Evolutionary conservation across 2,888 invertebrate species (phyloP), one percentile per base, ranked within the genome.

Genomic region (Drosophila lutescens): DNA sequence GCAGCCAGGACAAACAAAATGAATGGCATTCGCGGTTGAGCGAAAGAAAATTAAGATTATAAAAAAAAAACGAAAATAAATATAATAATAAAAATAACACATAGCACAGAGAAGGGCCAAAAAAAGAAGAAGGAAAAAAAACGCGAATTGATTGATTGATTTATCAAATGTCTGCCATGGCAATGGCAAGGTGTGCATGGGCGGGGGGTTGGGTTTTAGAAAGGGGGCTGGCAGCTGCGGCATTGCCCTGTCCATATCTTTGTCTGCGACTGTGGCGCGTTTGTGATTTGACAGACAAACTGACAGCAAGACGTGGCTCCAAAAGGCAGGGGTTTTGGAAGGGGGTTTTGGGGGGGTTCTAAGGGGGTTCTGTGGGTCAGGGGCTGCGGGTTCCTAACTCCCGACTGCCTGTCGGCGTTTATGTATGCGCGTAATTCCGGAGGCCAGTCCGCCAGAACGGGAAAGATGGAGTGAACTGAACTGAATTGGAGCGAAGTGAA

Each of bases 1-100:
- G 9, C 17, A 30, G 75, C 72, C 77, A 76, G 69, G 74, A 77
- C 82, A 84, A 79, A 78, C 80, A 85, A 87, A 86, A 83, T 77
- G 76, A 88, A 88, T 83, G 76, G 78, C 80, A 83, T 76, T 75
- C 84, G 86, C 77, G 84, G 80, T 76, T 86, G 86, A 86, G 81
- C 76, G 88, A 86, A 86, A 86, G 88, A 86, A 86, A 86, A 88
- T 86, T 86, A 86, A 86, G 88, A 86, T 88, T 86, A 86, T 88
- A 88, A 79, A 88, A 86, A 75, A 75, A 70, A 55, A 55, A 13
- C 5, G 50, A 56, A 50, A 44, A 56, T 65, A 73, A 63, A 70
- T 78, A 77, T 76, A 70, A 83, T 78, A 84, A 88, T 77, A 88
- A 83, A 80, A 83, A 86, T 62, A 84, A 78, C 85, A 58, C 78